Evolutionary conservation across 2,888 invertebrate genomes (phyloP).

Genomic region (Uloborus plumipes): DNA sequence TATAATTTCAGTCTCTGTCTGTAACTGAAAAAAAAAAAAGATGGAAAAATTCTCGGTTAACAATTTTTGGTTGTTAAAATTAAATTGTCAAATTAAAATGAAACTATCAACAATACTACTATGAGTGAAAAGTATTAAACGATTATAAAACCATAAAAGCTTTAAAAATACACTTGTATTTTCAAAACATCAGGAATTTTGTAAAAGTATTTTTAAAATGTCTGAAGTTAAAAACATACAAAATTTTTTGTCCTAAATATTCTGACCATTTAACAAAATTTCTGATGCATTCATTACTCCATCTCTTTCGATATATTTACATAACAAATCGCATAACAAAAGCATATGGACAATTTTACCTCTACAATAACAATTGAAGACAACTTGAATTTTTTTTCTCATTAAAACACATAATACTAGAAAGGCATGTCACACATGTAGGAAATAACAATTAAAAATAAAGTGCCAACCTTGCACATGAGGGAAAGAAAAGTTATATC

Average conservation of each 20-base stretch:
- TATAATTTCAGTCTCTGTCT: no score
- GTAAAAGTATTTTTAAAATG: no score
- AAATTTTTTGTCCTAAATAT: constrained; percentile 16
- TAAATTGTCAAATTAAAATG: no score
- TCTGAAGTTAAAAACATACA: constrained; percentile 31
- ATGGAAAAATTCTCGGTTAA: no score
- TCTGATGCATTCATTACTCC: constrained; percentile 23
- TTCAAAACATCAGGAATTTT: no score
- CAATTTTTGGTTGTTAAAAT: no score
- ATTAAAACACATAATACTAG: constrained; percentile 56
- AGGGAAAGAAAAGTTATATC: constrained; percentile 40
- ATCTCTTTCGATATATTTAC: constrained; percentile 23
- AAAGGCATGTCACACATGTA: constrained; percentile 29
- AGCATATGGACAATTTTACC: constrained; percentile 42
- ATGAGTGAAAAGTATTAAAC: no score
- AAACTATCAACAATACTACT: no score
- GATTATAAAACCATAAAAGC: no score
- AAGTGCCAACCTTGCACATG: constrained; percentile 28
- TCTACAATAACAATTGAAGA: constrained; percentile 46
- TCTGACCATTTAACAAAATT: constrained; percentile 53
- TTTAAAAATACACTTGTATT: no score
- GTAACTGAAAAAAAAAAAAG: no score
- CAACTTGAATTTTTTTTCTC: constrained; percentile 21
- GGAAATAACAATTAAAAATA: constrained; percentile 34
- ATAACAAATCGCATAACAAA: constrained; percentile 43